Evolutionary conservation across 2,888 invertebrate genomes (phyloP).

Genomic region (Microctonus hyperodae): DNA sequence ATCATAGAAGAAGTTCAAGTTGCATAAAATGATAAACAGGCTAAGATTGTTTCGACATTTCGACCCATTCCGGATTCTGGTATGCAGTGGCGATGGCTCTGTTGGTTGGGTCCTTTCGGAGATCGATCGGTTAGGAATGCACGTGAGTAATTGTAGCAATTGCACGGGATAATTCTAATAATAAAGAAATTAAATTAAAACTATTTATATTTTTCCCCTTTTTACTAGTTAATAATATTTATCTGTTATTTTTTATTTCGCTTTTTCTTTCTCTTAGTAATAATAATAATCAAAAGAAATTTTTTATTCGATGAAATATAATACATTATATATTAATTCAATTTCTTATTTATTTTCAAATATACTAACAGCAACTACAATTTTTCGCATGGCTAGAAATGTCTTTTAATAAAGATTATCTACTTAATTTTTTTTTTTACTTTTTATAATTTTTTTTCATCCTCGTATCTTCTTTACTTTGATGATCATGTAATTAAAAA

Average conservation of each 20-base stretch:
- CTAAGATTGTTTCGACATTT: slow-evolving; percentile 92
- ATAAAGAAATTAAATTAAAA: background rate
- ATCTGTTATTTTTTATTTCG: no score
- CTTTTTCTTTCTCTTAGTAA: no score
- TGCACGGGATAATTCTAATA: slow-evolving; percentile 36
- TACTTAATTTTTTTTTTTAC: no score
- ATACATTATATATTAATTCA: no score
- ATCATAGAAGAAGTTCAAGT: slow-evolving; percentile 26
- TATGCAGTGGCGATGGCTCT: slow-evolving; percentile 97
- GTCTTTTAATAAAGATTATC: no score
- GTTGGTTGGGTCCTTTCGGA: slow-evolving; percentile 98
- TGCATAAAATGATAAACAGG: slow-evolving; percentile 58
- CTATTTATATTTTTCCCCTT: slow-evolving; percentile 43
- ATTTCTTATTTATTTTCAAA: no score
- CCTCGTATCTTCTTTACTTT: background rate
- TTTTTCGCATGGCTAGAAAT: no score
- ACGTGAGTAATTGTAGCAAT: slow-evolving; percentile 71
- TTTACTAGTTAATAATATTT: background rate
- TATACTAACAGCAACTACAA: no score
- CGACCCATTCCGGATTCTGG: slow-evolving; percentile 93
- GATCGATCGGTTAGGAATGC: slow-evolving; percentile 93
- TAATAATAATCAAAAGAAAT: no score
- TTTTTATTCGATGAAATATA: no score
- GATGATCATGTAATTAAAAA: background rate
- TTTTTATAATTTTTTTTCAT: no score